Percentiles rank a stretch among this genome's conserved stretches.
Evolutionary conservation across 2,797 vertebrate genomes (phyloP).

Genomic region (Petrocephalus sullivani): DNA sequence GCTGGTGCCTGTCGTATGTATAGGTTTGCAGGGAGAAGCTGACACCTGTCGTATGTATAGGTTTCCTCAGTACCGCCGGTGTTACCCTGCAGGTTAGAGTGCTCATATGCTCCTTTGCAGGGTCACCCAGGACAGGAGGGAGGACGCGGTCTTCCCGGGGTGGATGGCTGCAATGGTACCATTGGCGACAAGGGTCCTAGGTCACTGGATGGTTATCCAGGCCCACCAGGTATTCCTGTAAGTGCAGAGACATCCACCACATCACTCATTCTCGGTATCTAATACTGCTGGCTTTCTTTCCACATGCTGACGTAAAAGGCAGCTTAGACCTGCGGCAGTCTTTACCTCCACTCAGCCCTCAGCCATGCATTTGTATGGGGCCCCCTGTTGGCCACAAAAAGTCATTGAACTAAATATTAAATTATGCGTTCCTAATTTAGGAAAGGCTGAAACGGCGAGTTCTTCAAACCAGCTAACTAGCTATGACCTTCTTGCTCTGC

Average conservation of each 20-base stretch:
- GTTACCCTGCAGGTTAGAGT: not conserved
- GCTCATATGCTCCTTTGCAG: constrained; percentile 48
- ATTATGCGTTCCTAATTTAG: not conserved
- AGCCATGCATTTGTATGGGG: not conserved
- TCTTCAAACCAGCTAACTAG: not conserved
- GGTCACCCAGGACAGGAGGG: constrained; percentile 82
- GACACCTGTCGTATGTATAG: not conserved
- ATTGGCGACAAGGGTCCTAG: constrained; percentile 57
- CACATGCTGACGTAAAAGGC: not conserved
- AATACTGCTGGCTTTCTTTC: not conserved
- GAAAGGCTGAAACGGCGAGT: not conserved
- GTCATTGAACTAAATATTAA: not conserved
- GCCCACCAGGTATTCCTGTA: constrained; percentile 49
- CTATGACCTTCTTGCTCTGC: not conserved
- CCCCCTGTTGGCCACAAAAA: not conserved
- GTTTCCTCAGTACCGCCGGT: not conserved
- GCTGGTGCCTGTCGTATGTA: too few relatives aligned
- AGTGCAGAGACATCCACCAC: constrained; percentile 11
- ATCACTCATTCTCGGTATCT: not conserved
- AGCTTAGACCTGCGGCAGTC: not conserved
- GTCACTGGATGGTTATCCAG: constrained; percentile 47
- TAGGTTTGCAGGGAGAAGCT: not conserved
- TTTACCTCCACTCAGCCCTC: not conserved
- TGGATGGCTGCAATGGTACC: constrained; percentile 85
- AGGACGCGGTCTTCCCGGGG: constrained; percentile 67